Evolutionary conservation across 2,888 invertebrate species (phyloP).

Genomic region (Temnothorax rugatulus): DNA sequence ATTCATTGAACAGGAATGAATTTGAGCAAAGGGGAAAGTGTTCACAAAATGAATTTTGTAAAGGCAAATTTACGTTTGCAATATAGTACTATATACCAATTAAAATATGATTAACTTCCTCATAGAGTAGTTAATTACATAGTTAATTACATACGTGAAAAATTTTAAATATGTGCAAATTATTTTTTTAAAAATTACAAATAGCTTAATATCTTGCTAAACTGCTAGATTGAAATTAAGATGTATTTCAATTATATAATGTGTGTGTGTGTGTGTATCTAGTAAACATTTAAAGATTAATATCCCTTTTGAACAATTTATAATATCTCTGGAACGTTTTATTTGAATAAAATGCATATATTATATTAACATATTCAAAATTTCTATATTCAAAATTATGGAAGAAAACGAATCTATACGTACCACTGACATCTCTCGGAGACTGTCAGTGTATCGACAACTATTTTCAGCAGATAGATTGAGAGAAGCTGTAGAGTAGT

Average conservation of each 20-base stretch:
- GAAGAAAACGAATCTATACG: not conserved
- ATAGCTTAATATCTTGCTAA: not conserved
- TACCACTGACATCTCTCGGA: not conserved
- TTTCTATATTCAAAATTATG: not conserved
- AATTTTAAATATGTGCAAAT: not conserved
- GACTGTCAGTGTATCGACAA: constrained; percentile 16
- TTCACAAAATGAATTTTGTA: constrained; percentile 11
- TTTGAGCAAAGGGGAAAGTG: not conserved
- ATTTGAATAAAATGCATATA: not conserved
- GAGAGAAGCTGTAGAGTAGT: constrained; percentile 3
- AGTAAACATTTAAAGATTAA: not conserved
- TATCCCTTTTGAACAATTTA: not conserved
- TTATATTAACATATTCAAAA: not conserved
- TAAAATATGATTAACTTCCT: not conserved
- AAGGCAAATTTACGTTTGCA: not conserved
- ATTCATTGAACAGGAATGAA: not conserved
- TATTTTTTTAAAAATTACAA: not conserved
- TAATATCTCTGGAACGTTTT: not conserved
- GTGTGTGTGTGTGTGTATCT: too few relatives aligned
- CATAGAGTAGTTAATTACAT: not conserved
- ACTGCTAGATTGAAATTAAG: not conserved
- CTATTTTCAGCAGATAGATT: constrained; percentile 30
- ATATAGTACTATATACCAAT: not conserved
- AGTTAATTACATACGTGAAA: not conserved
- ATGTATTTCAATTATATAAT: not conserved